Conservation (phyloP, 1,140 invertebrate species). For the Drosophila mauritiana region DNA sequence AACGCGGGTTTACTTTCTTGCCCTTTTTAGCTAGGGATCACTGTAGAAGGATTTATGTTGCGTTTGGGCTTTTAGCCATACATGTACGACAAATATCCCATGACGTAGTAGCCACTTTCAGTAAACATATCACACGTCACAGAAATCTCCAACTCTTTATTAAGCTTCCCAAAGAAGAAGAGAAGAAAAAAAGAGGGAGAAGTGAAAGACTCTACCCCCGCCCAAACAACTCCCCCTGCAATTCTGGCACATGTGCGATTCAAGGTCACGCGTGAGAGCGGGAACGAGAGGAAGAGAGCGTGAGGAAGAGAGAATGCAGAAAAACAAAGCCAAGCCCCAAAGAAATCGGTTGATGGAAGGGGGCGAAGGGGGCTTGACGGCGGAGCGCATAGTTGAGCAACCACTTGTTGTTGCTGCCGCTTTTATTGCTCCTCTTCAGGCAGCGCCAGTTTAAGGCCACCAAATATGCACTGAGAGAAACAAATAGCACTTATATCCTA, state of each 20-base stretch:
- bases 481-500: background rate
- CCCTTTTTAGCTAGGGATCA: too few species aligned
- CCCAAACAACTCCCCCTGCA: conserved; percentile 40
- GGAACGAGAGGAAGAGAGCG: conserved; percentile 14
- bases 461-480: conserved; percentile 23
- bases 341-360: background rate
- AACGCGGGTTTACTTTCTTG: too few species aligned
- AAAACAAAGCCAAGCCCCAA: conserved; percentile 59
- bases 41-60: background rate
- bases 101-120: conserved; percentile 1
- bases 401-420: conserved; percentile 71
- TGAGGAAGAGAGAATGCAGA: conserved; percentile 26
- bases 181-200: background rate
- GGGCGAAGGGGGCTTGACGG: conserved; percentile 29
- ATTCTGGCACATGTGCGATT: conserved; percentile 63
- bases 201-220: conserved; percentile 9
- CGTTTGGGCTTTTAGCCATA: background rate
- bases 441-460: conserved; percentile 50
- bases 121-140: conserved; percentile 19
- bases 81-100: background rate
- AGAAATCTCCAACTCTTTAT: conserved; percentile 27
- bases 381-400: conserved; percentile 71
- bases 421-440: conserved; percentile 53
- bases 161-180: conserved; percentile 4
- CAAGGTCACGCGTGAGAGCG: conserved; percentile 65